Percentiles rank a stretch among this genome's conserved stretches.
phyloP scores from a whole-genome alignment of 2,797 vertebrate species.

The Dendrocincla tyrannina region DNA sequence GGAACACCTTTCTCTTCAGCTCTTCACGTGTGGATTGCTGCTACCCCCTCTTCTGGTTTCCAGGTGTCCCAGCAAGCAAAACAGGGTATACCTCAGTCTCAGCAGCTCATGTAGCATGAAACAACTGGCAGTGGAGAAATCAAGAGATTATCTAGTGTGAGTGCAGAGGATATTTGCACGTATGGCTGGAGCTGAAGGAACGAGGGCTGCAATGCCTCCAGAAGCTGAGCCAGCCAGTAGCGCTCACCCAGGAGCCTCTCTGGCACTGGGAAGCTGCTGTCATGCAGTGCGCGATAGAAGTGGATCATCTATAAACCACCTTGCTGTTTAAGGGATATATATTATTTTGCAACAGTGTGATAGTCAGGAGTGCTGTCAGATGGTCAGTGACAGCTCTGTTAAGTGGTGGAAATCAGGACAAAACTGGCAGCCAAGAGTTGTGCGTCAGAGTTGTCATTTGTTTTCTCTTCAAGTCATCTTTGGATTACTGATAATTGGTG shows the following conservation, averaged over 20 bases:
- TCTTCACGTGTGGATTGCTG: neutral
- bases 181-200: neutral
- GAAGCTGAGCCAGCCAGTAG: accelerated
- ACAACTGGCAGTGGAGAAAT: neutral
- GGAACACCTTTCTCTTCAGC: neutral
- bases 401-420: neutral
- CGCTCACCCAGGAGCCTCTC: accelerated
- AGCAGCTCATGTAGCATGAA: neutral
- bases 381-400: neutral
- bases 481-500: neutral
- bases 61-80: neutral
- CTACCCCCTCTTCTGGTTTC: neutral
- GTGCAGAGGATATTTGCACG: accelerated
- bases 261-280: neutral
- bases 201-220: accelerated
- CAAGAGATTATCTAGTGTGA: neutral
- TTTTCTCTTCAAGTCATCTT: neutral
- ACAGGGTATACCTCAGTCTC: neutral
- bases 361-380: neutral
- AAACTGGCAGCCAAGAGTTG: neutral
- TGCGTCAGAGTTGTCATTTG: neutral
- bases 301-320: accelerated
- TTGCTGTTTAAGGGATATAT: neutral
- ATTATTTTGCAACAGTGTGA: neutral
- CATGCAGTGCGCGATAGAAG: accelerated